Percentiles rank a stretch among this genome's conserved stretches.
phyloP scores from a whole-genome alignment of 2,797 vertebrate species.

The Premnoplex brunnescens region DNA sequence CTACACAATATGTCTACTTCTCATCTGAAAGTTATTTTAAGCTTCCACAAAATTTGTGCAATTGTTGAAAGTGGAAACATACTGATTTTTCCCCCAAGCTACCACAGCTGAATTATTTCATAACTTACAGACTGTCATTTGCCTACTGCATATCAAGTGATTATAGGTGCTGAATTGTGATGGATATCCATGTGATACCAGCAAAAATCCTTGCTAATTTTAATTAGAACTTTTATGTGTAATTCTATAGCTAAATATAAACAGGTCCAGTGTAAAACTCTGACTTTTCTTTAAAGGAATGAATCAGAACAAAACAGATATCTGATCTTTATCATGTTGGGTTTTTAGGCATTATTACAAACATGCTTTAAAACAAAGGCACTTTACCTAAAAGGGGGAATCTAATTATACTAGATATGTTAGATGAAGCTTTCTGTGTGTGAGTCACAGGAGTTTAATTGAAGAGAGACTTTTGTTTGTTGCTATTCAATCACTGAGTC shows the following conservation, averaged over 20 bases:
- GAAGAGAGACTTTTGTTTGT: conserved; percentile 48
- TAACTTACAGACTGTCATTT: neutral
- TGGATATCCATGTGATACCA: neutral
- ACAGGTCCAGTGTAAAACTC: neutral
- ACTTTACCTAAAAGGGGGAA: conserved; percentile 20
- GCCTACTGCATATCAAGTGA: neutral
- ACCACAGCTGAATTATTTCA: neutral
- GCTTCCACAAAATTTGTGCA: neutral
- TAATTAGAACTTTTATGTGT: neutral
- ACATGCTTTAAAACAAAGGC: conserved; percentile 39
- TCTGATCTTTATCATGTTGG: neutral
- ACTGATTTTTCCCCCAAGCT: neutral
- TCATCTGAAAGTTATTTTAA: conserved; percentile 24
- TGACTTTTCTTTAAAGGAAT: neutral
- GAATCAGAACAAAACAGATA: neutral
- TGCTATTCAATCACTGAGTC: conserved; percentile 21
- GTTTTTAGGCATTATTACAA: neutral
- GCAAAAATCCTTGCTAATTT: neutral
- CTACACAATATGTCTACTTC: neutral
- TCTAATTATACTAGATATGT: conserved; percentile 20
- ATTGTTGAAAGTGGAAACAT: neutral
- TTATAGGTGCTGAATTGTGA: neutral
- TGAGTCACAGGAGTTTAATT: conserved; percentile 17
- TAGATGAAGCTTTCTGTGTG: conserved; percentile 35
- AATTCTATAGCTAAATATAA: neutral